Evolutionary conservation across 2,888 invertebrate genomes (phyloP).

Genomic region (Apamea monoglypha): DNA sequence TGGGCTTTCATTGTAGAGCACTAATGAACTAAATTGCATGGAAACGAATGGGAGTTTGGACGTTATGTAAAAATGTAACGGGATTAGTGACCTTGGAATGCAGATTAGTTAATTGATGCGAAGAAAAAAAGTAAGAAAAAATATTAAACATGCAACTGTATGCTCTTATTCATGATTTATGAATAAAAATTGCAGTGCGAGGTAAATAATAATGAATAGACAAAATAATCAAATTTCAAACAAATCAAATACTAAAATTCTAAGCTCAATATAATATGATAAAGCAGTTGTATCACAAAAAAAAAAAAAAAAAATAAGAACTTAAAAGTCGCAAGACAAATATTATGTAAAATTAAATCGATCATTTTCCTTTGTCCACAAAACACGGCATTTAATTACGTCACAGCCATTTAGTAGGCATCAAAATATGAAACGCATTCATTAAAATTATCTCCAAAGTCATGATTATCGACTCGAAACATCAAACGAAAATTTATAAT

Average conservation of each 20-base stretch:
- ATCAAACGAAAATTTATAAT: constrained; percentile 61
- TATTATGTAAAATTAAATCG: constrained; percentile 2
- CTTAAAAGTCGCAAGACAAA: not conserved
- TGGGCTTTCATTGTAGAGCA: not conserved
- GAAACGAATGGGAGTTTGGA: not conserved
- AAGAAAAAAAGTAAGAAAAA: not conserved
- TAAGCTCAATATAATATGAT: not conserved
- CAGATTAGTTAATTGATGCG: not conserved
- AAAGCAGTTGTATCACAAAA: not conserved
- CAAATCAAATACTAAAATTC: not conserved
- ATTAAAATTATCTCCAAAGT: constrained; percentile 25
- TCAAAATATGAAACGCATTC: constrained; percentile 34
- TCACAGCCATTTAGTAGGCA: constrained; percentile 38
- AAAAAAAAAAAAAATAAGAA: not conserved
- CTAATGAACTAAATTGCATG: constrained; percentile 13
- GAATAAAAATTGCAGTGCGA: not conserved
- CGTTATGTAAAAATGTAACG: not conserved
- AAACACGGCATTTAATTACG: constrained; percentile 20
- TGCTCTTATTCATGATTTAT: no score
- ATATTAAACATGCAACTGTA: not conserved
- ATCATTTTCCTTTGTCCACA: constrained; percentile 48
- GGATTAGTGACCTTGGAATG: constrained; percentile 20
- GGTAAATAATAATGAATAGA: not conserved
- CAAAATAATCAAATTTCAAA: not conserved
- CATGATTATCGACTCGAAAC: constrained; percentile 47